Evolutionary conservation across 2,113 vertebrate genomes (phyloP), one percentile per base, ranked within the genome.

Genomic region (Passerina amoena): DNA sequence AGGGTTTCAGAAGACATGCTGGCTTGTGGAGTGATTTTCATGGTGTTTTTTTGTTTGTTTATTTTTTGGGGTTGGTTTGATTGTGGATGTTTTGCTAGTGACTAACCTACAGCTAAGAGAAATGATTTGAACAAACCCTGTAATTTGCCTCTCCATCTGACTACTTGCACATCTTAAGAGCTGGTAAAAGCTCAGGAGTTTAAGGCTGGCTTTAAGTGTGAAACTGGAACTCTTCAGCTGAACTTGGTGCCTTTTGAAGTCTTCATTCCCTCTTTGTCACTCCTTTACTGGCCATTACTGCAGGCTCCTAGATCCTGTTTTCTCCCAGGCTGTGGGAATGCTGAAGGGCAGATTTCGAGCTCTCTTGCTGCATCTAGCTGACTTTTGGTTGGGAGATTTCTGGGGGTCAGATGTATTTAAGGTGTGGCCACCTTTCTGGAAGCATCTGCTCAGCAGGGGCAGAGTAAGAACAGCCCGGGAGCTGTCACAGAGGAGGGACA

Each of bases 391-490:
- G 37, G 20, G 59, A 65, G 37, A 11, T 64, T 72, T 68, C 18
- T 30, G 19, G 7, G 50, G 27, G 17, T 59, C 27, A 40, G n/a
- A 38, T 64, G 2, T 12, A 11, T 56, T 60, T 44, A 33, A 44
- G 44, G 35, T 57, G 30, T 64, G 35, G 50, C 24, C 70, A 28
- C 42, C 42, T 28, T 86, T 71, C 37, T 87, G 63, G 35, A 65
- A 75, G 14, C 1, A 1, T n/a, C 17, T 70, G 1, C 30, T 76
- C 20, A 7, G 15, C 0, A 1, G 30, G 28, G 27, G 10, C 20
- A 37, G 51, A 42, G 20, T 20, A 59, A 40, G 33, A 64, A 30
- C 54, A 56, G 35, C n/a, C 14, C 19, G 12, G n/a, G 30, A 75
- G 28, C 33, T 60, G 50, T 31, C 5, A 3, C 40, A 18, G 37